phyloP scores from a whole-genome alignment of 2,888 invertebrate species.

The Aricia artaxerxes region DNA sequence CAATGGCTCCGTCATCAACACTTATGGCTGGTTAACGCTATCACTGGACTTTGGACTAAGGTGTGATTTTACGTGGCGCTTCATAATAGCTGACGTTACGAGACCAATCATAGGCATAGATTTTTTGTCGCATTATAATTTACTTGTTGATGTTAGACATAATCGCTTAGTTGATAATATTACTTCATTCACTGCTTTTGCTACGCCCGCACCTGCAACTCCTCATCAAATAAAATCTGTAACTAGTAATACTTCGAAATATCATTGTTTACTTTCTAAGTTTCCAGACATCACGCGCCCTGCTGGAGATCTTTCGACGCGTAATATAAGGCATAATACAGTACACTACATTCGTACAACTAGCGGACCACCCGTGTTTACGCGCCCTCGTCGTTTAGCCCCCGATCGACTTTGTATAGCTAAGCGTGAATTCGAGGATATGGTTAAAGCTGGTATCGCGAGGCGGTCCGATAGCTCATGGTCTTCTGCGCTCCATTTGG shows the following conservation, averaged over 20 bases:
- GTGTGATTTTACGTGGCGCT: slow-evolving; percentile 34
- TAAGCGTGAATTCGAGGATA: slow-evolving; percentile 42
- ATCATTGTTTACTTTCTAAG: slow-evolving; percentile 29
- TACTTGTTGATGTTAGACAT: slow-evolving; percentile 46
- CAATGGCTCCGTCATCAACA: too few species aligned
- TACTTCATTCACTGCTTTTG: slow-evolving; percentile 35
- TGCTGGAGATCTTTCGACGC: slow-evolving; percentile 25
- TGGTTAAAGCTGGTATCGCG: slow-evolving; percentile 41
- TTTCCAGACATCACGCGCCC: slow-evolving; percentile 30
- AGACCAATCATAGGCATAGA: slow-evolving; percentile 53
- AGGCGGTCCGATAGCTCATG: slow-evolving; percentile 39
- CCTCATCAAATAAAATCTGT: slow-evolving; percentile 29
- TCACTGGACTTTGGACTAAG: too few species aligned
- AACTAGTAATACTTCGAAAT: slow-evolving; percentile 6
- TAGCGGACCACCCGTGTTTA: slow-evolving; percentile 40
- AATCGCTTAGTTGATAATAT: slow-evolving; percentile 42
- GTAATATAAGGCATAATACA: slow-evolving; percentile 34
- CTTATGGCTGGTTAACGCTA: too few species aligned
- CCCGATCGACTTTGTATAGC: slow-evolving; percentile 42
- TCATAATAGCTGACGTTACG: slow-evolving; percentile 49
- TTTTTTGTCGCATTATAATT: slow-evolving; percentile 39
- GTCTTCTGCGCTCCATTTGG: slow-evolving; percentile 44
- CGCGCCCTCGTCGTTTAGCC: slow-evolving; percentile 42
- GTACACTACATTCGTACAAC: slow-evolving; percentile 38
- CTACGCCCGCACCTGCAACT: slow-evolving; percentile 10